A percentile compares a stretch with the other conserved stretches of the same genome.
phyloP scores from a whole-genome alignment of 1,140 invertebrate genomes.

The Vanessa atalanta region DNA sequence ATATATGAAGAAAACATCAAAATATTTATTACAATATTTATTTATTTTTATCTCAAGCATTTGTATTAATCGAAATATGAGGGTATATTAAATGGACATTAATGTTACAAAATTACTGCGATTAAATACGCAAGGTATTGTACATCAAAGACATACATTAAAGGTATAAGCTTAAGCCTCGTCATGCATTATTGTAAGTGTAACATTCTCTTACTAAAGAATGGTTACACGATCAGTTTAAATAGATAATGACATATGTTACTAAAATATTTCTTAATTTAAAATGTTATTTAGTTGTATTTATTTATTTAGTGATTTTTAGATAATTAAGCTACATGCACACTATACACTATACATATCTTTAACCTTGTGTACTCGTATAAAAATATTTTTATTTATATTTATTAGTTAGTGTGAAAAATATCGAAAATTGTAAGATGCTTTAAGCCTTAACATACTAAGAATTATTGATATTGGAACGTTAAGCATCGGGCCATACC shows the following conservation, averaged over 20 bases:
- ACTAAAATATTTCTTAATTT: not conserved
- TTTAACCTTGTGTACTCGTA: too few relatives aligned
- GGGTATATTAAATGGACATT: not conserved
- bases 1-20: too few relatives aligned
- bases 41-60: constrained; percentile 1
- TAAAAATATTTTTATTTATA: too few relatives aligned
- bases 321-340: not conserved
- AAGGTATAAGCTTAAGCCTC: constrained; percentile 18
- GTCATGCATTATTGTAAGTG: constrained; percentile 19
- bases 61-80: constrained; percentile 1
- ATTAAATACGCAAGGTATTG: not conserved
- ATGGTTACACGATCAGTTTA: not conserved
- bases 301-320: not conserved
- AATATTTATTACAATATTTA: not conserved
- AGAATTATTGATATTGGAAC: too few relatives aligned
- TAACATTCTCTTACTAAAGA: not conserved
- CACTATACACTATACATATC: too few relatives aligned
- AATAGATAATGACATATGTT: not conserved
- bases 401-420: too few relatives aligned
- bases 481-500: too few relatives aligned
- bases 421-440: too few relatives aligned
- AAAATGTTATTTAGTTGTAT: not conserved
- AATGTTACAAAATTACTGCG: constrained; percentile 1
- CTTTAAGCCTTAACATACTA: too few relatives aligned
- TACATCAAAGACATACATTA: constrained; percentile 30